Evolutionary conservation across 2,797 vertebrate genomes (phyloP), one percentile per base, ranked within the genome.

Genomic region (Poecilia gillii): DNA sequence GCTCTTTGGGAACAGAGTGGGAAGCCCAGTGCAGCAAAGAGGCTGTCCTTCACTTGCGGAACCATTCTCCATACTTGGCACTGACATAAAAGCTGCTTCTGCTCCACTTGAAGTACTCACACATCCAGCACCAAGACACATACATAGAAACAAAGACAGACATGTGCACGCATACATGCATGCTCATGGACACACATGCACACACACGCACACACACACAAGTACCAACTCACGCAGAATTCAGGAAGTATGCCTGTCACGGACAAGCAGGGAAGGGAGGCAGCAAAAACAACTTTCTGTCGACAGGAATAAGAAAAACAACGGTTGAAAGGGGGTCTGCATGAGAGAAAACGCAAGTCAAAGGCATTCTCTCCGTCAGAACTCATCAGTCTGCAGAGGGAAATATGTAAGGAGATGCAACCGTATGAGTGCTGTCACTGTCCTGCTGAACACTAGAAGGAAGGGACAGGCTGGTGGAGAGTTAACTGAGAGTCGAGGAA

Each of bases 1-100:
- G 93, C 93, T 95, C 92, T 92, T 94, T 64, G 90, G 57, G 92
- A 94, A 93, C 87, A 92, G 93, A 94, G 92, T 91, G 89, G 91
- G 89, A 93, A 93, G 90, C 92, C 93, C 91, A 92, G 91, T 93
- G 91, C 90, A 91, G 93, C 88, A 73, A 87, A 93, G 91, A 94
- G 91, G 86, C 92, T 93, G 94, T 92, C 92, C 88, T 93, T 93
- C 94, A 94, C 92, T 88, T 88, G 90, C 84, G 86, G 87, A 95
- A 93, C 93, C 88, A 88, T 94, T 94, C 92, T 94, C 94, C 89
- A 91, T 91, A 93, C 90, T 96, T 96, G 96, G 96, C 95, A 92
- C 91, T 84, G 89, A 95, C 94, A 95, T 96, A 85, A 96, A 96
- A 96, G 95, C 88, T 80, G 85, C 82, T 84, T 92, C 92, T 90